Percentiles rank a stretch among this genome's conserved stretches.
Evolutionary conservation across 2,113 vertebrate genomes (phyloP).

Genomic region (Cygnus buccinator): DNA sequence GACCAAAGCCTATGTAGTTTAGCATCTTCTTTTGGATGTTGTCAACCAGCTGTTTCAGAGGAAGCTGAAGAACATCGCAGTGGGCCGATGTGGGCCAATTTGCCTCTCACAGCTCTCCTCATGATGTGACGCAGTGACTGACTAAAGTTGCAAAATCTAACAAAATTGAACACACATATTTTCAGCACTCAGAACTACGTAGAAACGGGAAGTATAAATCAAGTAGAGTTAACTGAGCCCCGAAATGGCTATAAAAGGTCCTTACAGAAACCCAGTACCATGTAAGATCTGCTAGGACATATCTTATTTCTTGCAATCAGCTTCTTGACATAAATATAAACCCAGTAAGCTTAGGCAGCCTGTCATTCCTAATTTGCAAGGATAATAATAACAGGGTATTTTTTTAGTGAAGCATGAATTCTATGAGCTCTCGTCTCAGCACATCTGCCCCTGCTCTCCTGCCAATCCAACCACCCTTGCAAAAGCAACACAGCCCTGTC

Average conservation of each 20-base stretch:
- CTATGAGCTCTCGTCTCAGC: conserved; percentile 24
- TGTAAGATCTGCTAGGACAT: background rate
- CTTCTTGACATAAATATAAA: conserved; percentile 60
- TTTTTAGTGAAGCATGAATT: conserved; percentile 51
- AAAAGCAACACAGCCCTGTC: background rate
- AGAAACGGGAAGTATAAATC: background rate
- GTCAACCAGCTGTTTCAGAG: background rate
- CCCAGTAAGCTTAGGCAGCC: conserved; percentile 16
- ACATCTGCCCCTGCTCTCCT: conserved; percentile 58
- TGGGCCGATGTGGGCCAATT: background rate
- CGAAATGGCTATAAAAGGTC: background rate
- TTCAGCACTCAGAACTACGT: too few relatives aligned
- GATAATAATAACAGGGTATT: conserved; percentile 41
- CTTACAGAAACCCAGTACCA: background rate
- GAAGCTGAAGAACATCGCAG: background rate
- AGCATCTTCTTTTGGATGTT: background rate
- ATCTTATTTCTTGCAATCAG: conserved; percentile 36
- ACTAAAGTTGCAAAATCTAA: background rate
- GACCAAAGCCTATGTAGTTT: background rate
- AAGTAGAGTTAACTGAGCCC: background rate
- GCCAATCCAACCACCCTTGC: conserved; percentile 30
- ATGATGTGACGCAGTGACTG: background rate
- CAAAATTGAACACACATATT: background rate
- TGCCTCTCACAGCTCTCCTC: background rate
- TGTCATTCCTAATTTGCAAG: conserved; percentile 59